These are phyloP conservation scores for Heliothis peltigera DNA, from an alignment of 2,888 invertebrate genomes.

Conservation along the genomic window DNA sequence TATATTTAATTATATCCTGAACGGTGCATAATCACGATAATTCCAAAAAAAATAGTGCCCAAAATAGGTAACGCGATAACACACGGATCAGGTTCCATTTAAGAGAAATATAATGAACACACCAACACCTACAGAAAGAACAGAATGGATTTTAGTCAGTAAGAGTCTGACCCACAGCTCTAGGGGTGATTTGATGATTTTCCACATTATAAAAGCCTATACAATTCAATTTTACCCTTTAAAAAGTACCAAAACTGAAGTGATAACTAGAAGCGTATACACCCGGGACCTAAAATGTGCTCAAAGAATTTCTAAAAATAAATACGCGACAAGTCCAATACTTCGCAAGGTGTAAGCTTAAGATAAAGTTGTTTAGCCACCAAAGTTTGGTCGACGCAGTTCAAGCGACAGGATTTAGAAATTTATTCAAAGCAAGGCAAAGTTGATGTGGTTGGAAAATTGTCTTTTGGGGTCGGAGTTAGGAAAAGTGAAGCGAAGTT, in stretches of 20 bases:
- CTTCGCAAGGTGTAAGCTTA: slow-evolving; percentile 8
- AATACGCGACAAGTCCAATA: neutral
- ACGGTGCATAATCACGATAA: too few species aligned
- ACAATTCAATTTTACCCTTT: slow-evolving; percentile 4
- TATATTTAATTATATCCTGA: too few species aligned
- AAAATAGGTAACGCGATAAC: too few species aligned
- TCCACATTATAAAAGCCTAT: too few species aligned
- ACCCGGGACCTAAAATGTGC: neutral
- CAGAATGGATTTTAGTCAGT: too few species aligned
- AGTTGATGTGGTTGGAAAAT: slow-evolving; percentile 3
- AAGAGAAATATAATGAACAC: too few species aligned
- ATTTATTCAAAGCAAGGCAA: slow-evolving; percentile 22
- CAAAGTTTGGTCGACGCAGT: slow-evolving; percentile 11
- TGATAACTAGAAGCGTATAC: neutral
- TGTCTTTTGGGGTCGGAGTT: slow-evolving; percentile 11
- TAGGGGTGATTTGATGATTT: too few species aligned
- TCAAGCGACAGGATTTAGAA: slow-evolving; percentile 1
- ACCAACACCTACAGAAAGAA: too few species aligned
- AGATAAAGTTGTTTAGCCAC: slow-evolving; percentile 17
- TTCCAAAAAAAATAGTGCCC: too few species aligned
- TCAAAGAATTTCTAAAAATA: neutral
- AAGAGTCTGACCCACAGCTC: too few species aligned
- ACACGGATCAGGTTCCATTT: too few species aligned
- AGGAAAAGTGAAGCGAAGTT: slow-evolving; percentile 6
- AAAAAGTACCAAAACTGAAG: neutral